phyloP scores from a whole-genome alignment of 2,113 vertebrate species.

The Larimichthys polyactis region DNA sequence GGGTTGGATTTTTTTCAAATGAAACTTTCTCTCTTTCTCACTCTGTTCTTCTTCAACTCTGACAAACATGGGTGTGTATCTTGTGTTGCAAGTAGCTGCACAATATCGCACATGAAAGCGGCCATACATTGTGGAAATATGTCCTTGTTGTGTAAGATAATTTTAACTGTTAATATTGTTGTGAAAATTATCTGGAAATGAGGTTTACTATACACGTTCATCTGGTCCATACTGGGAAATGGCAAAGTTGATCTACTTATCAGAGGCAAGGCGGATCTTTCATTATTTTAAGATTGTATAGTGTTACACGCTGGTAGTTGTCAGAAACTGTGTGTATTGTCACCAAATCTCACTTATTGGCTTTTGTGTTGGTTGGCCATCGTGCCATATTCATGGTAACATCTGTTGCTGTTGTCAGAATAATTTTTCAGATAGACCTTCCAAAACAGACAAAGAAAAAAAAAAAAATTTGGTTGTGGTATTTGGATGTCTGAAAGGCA shows the following conservation, averaged over 20 bases:
- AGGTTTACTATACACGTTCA: neutral
- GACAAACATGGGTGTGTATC: too few species aligned
- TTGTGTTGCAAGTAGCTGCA: too few species aligned
- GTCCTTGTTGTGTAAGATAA: too few species aligned
- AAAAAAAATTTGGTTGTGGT: too few species aligned
- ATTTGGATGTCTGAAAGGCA: too few species aligned
- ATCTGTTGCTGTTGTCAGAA: neutral
- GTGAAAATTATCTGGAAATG: neutral
- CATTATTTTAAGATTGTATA: neutral
- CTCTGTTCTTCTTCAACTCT: too few species aligned
- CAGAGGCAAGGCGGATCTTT: neutral
- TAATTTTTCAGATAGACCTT: too few species aligned
- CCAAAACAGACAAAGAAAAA: too few species aligned
- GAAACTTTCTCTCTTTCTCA: too few species aligned
- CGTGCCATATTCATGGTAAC: neutral
- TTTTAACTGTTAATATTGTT: neutral
- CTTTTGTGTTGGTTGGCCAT: neutral
- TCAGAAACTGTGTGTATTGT: neutral
- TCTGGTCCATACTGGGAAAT: neutral
- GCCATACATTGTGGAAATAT: too few species aligned
- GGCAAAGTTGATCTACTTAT: neutral
- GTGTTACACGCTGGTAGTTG: neutral
- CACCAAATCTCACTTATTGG: neutral
- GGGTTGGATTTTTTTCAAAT: neutral
- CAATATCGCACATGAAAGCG: too few species aligned